phyloP scores from a whole-genome alignment of 2,797 vertebrate species.

The Nyctalus aviator region DNA sequence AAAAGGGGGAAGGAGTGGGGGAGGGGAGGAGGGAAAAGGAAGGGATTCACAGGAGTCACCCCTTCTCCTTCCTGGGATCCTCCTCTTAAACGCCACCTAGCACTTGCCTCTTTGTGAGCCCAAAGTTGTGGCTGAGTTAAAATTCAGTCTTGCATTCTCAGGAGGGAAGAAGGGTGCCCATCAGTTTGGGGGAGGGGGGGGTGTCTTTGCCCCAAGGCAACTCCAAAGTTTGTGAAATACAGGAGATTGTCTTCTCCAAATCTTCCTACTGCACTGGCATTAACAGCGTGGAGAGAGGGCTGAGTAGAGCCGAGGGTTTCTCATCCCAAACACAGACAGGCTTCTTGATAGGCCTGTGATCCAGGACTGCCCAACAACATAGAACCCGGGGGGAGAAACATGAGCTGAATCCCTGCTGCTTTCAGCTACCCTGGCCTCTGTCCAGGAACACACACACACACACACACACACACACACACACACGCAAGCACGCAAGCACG shows the following conservation, averaged over 20 bases:
- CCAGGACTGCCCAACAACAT: conserved; percentile 38
- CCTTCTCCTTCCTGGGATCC: background rate
- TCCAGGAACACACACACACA: too few species aligned
- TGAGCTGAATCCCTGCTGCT: background rate
- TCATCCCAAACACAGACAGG: conserved; percentile 14
- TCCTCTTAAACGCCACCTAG: background rate
- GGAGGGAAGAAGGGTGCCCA: background rate
- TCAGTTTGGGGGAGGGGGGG: too few species aligned
- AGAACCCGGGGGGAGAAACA: background rate
- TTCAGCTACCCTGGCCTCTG: background rate
- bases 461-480: background rate
- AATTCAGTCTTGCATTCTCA: background rate
- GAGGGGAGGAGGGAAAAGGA: background rate
- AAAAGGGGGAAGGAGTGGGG: background rate
- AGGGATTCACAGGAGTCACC: background rate
- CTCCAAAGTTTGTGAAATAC: background rate
- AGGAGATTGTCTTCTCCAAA: background rate
- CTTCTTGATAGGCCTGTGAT: background rate
- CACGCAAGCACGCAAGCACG: too few species aligned
- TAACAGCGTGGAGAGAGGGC: background rate
- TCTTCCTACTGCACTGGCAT: background rate
- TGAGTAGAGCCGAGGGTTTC: background rate
- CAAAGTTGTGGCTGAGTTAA: background rate
- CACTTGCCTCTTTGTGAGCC: background rate
- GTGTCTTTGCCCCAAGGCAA: background rate